phyloP scores from a whole-genome alignment of 2,888 invertebrate genomes.

The Euphydryas editha region DNA sequence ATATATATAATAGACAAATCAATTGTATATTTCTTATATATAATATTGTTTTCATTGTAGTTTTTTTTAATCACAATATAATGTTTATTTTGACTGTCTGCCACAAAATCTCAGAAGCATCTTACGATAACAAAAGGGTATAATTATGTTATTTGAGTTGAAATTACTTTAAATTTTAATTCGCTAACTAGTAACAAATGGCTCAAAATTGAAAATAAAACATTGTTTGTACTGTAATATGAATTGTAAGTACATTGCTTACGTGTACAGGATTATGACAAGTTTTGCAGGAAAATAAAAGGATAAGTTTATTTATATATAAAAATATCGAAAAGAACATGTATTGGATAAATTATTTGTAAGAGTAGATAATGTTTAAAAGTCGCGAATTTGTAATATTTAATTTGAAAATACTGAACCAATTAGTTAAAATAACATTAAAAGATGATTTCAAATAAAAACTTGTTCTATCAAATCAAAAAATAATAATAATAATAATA shows the following conservation, averaged over 20 bases:
- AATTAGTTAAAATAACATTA: no score
- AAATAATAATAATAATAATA: no score
- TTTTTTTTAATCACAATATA: background rate
- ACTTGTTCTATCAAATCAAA: no score
- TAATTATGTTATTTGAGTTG: slow-evolving; percentile 54
- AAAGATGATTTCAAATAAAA: no score
- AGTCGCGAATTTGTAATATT: no score
- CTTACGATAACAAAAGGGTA: slow-evolving; percentile 54
- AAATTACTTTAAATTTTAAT: slow-evolving; percentile 50
- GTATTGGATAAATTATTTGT: no score
- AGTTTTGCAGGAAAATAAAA: background rate
- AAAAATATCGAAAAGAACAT: no score
- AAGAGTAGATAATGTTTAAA: no score
- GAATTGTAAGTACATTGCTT: slow-evolving; percentile 44
- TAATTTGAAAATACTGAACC: no score
- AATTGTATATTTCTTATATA: background rate
- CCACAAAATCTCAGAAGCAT: slow-evolving; percentile 52
- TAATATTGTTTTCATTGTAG: background rate
- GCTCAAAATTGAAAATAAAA: slow-evolving; percentile 43
- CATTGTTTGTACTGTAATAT: slow-evolving; percentile 49
- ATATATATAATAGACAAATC: slow-evolving; percentile 2
- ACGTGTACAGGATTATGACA: background rate
- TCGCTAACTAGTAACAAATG: slow-evolving; percentile 67
- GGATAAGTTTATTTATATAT: no score
- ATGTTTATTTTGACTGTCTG: background rate